Evolutionary conservation across 2,113 vertebrate genomes (phyloP), one percentile per base, ranked within the genome.

Genomic region (Psilopsiagon aurifrons): DNA sequence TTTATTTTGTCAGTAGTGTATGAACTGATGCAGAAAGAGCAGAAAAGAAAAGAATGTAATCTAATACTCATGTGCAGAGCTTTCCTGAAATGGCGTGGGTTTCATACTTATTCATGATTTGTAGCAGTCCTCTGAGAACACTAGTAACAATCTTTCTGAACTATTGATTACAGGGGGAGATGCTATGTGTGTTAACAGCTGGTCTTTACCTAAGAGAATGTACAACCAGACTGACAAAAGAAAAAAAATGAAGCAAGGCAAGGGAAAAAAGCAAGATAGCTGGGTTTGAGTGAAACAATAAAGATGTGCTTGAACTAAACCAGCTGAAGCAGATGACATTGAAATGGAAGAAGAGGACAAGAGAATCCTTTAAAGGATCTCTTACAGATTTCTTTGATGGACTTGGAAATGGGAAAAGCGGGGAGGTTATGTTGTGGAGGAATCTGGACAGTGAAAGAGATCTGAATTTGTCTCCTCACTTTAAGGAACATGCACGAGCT

Each of bases 121-220:
- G 93, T 95, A 92, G 74, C 37, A 63, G 80, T 97, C 97, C 97
- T 97, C 94, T 7, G 97, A 98, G 97, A 98, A 96, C 93, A 96
- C 97, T 97, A 97, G 95, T 96, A 98, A 98, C 95, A 98, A 95
- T 90, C 97, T 98, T 98, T 98, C 97, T 98, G 94, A 98, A 96
- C 95, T 91, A 96, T 97, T 98, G 98, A 98, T 98, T 98, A 96
- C 96, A 97, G 89, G 96, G 90, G 68, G 95, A 96, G 91, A 96
- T 68, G 96, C 90, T 97, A 83, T 97, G 98, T 97, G 98, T 98
- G 96, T 98, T 98, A 99, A 98, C 89, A 97, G 96, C 91, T 97
- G 88, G 69, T 92, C 93, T 93, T 94, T 84, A 94, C 97, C 92
- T 13, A 4, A 64, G 84, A 97, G 97, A 86, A 95, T 93, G 77